Evolutionary conservation across 1,140 invertebrate genomes (phyloP).

Genomic region (Drosophila pruinosa): DNA sequence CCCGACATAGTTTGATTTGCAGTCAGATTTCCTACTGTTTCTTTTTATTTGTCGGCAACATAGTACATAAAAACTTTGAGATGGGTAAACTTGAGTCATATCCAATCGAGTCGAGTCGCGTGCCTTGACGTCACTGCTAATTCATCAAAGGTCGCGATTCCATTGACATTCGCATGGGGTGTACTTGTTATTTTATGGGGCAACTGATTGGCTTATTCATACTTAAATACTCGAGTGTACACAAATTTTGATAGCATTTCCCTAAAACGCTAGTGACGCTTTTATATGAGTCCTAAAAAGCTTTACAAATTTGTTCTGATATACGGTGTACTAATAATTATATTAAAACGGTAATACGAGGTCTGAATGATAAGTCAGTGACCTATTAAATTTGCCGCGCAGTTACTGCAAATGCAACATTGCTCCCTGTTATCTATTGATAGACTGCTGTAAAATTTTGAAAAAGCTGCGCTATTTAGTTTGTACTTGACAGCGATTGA

Average conservation of each 20-base stretch:
- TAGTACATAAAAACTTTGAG: too few species aligned
- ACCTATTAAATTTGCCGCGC: too few species aligned
- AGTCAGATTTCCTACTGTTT: conserved; percentile 20
- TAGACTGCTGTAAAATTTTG: too few species aligned
- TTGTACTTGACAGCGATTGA: too few species aligned
- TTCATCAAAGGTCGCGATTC: conserved; percentile 49
- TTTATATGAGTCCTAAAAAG: conserved; percentile 1
- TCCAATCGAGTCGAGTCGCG: conserved; percentile 57
- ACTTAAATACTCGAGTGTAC: background rate
- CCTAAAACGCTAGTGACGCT: background rate
- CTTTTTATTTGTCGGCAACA: conserved; percentile 2
- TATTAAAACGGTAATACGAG: too few species aligned
- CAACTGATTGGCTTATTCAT: background rate
- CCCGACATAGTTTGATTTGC: conserved; percentile 44
- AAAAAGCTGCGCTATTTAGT: too few species aligned
- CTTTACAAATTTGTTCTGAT: background rate
- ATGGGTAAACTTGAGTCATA: too few species aligned
- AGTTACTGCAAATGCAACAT: too few species aligned
- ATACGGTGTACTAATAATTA: too few species aligned
- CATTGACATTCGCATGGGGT: conserved; percentile 37
- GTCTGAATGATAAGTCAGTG: too few species aligned
- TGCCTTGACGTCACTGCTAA: conserved; percentile 63
- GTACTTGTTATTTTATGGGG: background rate
- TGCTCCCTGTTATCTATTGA: too few species aligned
- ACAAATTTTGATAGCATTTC: background rate